Base-by-base conservation (phyloP, 2,113 vertebrate genomes). In the Anas platyrhynchos region DNA sequence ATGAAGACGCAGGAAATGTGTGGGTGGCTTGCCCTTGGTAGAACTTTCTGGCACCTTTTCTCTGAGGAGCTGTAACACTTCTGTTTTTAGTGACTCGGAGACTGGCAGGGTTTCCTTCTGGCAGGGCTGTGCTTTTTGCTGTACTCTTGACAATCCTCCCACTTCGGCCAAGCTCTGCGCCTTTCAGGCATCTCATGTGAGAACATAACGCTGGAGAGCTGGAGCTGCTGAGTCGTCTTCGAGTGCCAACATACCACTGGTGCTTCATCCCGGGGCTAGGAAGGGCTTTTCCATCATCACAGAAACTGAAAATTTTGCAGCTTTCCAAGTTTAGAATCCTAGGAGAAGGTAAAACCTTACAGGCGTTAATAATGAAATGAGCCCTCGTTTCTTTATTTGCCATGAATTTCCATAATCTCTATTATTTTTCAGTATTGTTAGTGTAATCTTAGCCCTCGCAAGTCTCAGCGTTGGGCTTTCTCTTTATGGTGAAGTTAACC, bases 101-200 rank as follows among this genome's bases (percentile, higher is more conserved):
- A 62, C 80, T 95, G 94, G 92, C 92, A 96, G 82, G 77, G 73
- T 94, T 95, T 91, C 89, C 91, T 95, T 72, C 94, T 95, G 95
- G 93, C 58, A 56, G 44, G 77, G 71, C 75, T 94, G 94, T 95
- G 91, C 94, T 91, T 95, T 97, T 96, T 85, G 94, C 94, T 0
- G 6, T 95, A 83, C 66, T 84, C 80, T 83, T 84, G 83, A 87
- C 88, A 93, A 46, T 31, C 94, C 94, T 79, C 93, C 94, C 89
- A 89, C 69, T 0, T 38, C 9, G 27, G 74, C 92, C 91, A 79
- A 63, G 91, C 86, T 93, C 71, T 79, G 78, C 9, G 58, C 89
- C 82, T 92, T 4, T 34, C 74, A 94, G 88, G 36, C 78, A 31
- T 25, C 23, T 52, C 17, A 6, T 41, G 62, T 65, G 62, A 38